A percentile compares a stretch with the other conserved stretches of the same genome.
Conservation (phyloP, 2,797 vertebrate species). For the Xiphophorus birchmanni region DNA sequence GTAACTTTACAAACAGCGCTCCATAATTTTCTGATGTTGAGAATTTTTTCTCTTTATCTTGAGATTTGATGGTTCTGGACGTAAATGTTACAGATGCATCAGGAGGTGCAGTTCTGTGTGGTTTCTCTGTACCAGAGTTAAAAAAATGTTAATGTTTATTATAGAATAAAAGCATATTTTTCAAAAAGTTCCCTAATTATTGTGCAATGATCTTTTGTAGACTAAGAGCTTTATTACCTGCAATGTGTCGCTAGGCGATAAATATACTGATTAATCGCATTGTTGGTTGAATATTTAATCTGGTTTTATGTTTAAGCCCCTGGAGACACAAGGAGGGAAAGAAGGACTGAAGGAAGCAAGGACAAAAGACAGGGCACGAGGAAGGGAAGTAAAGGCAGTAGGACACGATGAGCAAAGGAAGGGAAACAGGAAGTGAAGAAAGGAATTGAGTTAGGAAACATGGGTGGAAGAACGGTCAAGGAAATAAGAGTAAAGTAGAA, state of each 20-base stretch:
- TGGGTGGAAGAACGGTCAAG: too few relatives aligned
- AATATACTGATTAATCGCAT: too few relatives aligned
- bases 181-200: neutral
- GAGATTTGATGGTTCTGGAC: neutral
- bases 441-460: too few relatives aligned
- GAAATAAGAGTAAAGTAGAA: too few relatives aligned
- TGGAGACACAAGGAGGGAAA: too few relatives aligned
- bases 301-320: too few relatives aligned
- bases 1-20: too few relatives aligned
- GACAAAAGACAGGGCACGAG: neutral
- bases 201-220: neutral
- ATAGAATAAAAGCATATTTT: neutral
- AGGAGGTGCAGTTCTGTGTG: neutral
- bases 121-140: neutral
- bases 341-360: neutral
- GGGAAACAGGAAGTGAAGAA: too few relatives aligned
- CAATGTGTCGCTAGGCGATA: neutral
- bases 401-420: too few relatives aligned
- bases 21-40: too few relatives aligned
- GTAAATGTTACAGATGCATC: neutral
- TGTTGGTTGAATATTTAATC: too few relatives aligned
- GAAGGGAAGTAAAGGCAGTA: neutral
- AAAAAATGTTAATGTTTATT: neutral
- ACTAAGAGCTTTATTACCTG: neutral
- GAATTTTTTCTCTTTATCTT: neutral